Percentiles rank a stretch among this genome's conserved stretches.
These are phyloP conservation scores for Chloromyia formosa DNA, from an alignment of 2,888 invertebrate genomes.

Conservation along the genomic window DNA sequence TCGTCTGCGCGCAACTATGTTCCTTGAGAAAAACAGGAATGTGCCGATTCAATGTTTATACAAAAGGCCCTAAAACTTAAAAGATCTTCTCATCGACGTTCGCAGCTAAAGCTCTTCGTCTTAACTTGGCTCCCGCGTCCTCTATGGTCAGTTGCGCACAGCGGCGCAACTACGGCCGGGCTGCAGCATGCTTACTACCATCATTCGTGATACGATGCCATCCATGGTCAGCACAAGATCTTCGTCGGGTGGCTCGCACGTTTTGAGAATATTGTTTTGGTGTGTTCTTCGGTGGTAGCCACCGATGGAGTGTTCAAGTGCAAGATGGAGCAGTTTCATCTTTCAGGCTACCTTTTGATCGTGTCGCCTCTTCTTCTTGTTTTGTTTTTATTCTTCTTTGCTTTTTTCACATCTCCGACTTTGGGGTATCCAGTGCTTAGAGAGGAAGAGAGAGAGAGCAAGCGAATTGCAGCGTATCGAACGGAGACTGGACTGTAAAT, in stretches of 20 bases:
- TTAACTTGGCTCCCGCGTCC: too few species aligned
- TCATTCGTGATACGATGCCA: background rate
- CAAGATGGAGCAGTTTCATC: conserved; percentile 37
- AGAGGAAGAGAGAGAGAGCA: background rate
- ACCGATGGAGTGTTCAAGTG: conserved; percentile 13
- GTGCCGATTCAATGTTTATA: conserved; percentile 47
- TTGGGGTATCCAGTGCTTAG: background rate
- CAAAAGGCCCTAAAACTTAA: conserved; percentile 46
- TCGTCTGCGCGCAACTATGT: conserved; percentile 54
- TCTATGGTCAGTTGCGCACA: background rate
- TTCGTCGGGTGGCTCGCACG: background rate
- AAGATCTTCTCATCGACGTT: background rate
- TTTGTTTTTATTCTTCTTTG: background rate
- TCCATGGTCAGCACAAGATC: background rate
- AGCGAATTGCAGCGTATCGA: too few species aligned
- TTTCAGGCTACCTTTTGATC: conserved; percentile 13
- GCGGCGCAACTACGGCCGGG: background rate
- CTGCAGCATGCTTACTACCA: too few species aligned
- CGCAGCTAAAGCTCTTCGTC: background rate
- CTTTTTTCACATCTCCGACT: background rate
- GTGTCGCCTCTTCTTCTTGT: conserved; percentile 4
- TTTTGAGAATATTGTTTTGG: background rate
- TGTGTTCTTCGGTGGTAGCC: conserved; percentile 8
- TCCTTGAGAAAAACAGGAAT: conserved; percentile 49
- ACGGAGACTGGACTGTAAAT: background rate